Evolutionary conservation across 2,797 vertebrate species (phyloP), one percentile per base, ranked within the genome.

Genomic region (Garrulus glandarius): DNA sequence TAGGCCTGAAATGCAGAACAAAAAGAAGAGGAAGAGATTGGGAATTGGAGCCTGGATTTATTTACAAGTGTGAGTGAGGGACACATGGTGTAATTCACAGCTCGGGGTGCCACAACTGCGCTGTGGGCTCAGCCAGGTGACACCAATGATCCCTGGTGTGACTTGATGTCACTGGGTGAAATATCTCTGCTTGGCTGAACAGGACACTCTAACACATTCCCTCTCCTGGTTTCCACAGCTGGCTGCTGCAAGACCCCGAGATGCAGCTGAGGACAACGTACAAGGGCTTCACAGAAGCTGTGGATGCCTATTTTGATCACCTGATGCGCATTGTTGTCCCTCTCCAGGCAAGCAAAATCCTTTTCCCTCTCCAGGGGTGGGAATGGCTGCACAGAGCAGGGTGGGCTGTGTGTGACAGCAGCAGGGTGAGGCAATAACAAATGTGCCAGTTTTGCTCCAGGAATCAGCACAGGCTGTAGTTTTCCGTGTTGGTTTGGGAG

Each of bases 191-290:
- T 7, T 13, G 53, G 8, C 30, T 36, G 43, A 22, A 10, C 49
- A 22, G 44, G 68, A 37, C n/a, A 20, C 27, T 59, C 20, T 27
- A 5, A 41, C 3, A 59, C 11, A 2, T 78, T 6, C 39, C 44
- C 12, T 27, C n/a, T 37, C 34, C 46, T 67, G 34, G 26, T 64
- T 76, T 10, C 44, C 61, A 4, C 65, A 99, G 99, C 93, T 99
- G 99, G 99, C 98, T 99, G 24, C 98, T 99, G 85, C 98, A 97
- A 27, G 98, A 99, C 71, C 96, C 96, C 16, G 86, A 96, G 75
- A 98, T 99, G 98, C 98, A 97, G 65, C 97, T 99, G 95, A 98
- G 99, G 84, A 99, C 98, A 2, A 99, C 98, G 0, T 97, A 99
- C 90, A 93, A 93, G 13, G 98, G 98, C 79, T 99, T 99, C 89